Percentiles rank a stretch among this genome's conserved stretches.
These are phyloP conservation scores for Drosophila suboccidentalis DNA, from an alignment of 2,888 invertebrate species.

Conservation along the genomic window DNA sequence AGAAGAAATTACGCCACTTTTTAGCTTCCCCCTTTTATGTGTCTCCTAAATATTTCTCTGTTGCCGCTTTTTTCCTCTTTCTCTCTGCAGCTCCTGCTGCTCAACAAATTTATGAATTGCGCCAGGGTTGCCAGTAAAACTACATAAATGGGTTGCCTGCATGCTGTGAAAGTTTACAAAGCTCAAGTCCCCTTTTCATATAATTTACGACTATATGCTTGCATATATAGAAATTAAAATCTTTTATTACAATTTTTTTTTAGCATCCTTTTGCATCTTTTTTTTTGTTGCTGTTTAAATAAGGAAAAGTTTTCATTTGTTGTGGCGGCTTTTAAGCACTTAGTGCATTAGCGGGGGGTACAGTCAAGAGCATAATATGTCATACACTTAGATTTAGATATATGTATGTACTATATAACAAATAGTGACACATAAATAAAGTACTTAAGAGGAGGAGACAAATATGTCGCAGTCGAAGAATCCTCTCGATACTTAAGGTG, in stretches of 20 bases:
- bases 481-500: constrained; percentile 30
- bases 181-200: constrained; percentile 67
- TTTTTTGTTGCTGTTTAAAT: constrained; percentile 48
- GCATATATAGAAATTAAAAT: constrained; percentile 59
- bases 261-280: constrained; percentile 12
- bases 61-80: constrained; percentile 2
- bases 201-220: constrained; percentile 51
- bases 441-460: neutral
- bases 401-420: neutral
- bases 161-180: constrained; percentile 71
- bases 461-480: neutral
- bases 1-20: constrained; percentile 51
- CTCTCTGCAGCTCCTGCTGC: constrained; percentile 26
- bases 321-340: constrained; percentile 37
- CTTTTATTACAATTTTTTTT: constrained; percentile 47
- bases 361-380: constrained; percentile 8
- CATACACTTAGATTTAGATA: constrained; percentile 10
- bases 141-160: constrained; percentile 53
- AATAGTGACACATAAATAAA: constrained; percentile 6
- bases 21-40: constrained; percentile 49
- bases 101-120: constrained; percentile 63
- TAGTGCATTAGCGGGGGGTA: constrained; percentile 33
- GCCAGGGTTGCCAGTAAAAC: constrained; percentile 52
- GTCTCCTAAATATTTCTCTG: constrained; percentile 37
- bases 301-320: constrained; percentile 54